Percentiles rank a stretch among this genome's conserved stretches.
These are phyloP conservation scores for Macropus fuliginosus DNA, from an alignment of 2,797 vertebrate species.

Conservation along the genomic window DNA sequence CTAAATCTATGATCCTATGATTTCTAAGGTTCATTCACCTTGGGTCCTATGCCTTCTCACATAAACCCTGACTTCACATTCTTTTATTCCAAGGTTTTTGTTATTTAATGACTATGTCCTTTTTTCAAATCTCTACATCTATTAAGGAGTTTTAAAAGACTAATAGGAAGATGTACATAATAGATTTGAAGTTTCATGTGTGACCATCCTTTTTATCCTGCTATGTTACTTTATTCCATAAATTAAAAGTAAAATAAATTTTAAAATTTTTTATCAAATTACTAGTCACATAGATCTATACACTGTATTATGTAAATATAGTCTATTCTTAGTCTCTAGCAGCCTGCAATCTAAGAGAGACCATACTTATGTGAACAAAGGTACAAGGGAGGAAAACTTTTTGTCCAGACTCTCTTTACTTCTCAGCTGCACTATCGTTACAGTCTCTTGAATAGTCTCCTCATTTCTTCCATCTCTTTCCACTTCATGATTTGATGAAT, in stretches of 20 bases:
- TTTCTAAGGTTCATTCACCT: conserved; percentile 18
- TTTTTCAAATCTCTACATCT: neutral
- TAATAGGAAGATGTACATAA: neutral
- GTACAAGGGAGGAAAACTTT: neutral
- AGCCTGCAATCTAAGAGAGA: conserved; percentile 14
- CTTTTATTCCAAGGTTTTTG: conserved; percentile 33
- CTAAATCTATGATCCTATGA: neutral
- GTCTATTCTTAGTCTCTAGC: neutral
- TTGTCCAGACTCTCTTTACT: neutral
- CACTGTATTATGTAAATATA: neutral
- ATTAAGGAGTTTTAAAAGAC: neutral
- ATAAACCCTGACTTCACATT: neutral
- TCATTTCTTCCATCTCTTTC: neutral
- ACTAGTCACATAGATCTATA: neutral
- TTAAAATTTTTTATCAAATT: neutral
- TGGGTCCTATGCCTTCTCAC: conserved; percentile 45
- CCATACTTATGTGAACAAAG: conserved; percentile 28
- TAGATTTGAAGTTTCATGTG: neutral
- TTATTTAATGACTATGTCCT: conserved; percentile 24
- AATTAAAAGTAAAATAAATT: neutral
- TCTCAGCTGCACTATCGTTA: neutral
- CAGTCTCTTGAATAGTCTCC: neutral
- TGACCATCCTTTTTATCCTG: neutral
- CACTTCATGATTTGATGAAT: neutral
- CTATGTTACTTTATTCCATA: neutral